A percentile compares a stretch with the other conserved stretches of the same genome.
These are phyloP conservation scores for Lophius americanus DNA, from an alignment of 2,797 vertebrate genomes.

Conservation along the genomic window DNA sequence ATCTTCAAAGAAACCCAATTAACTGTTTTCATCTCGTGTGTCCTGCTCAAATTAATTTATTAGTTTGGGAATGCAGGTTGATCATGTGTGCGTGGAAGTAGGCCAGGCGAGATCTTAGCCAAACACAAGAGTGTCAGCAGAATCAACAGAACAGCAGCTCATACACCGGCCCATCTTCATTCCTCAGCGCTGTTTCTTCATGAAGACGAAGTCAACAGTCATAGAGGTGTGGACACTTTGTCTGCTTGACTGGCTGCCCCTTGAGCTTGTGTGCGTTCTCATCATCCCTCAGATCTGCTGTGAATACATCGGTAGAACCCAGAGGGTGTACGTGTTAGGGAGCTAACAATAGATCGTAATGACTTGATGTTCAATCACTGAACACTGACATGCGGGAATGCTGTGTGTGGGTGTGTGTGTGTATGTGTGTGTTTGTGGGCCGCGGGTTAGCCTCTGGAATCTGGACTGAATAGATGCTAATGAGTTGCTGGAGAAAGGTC, in stretches of 20 bases:
- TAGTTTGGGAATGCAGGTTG: neutral
- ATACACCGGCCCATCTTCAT: slow-evolving; percentile 18
- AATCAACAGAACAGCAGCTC: slow-evolving; percentile 24
- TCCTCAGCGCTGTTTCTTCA: slow-evolving; percentile 40
- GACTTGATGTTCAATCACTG: slow-evolving; percentile 22
- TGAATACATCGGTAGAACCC: slow-evolving; percentile 25
- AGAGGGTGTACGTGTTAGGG: slow-evolving; percentile 1
- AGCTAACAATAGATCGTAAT: slow-evolving; percentile 53
- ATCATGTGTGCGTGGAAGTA: slow-evolving; percentile 2
- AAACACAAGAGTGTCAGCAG: slow-evolving; percentile 26
- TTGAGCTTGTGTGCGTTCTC: slow-evolving; percentile 19
- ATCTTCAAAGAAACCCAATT: too few species aligned
- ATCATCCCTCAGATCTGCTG: slow-evolving; percentile 28
- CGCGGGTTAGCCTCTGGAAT: slow-evolving; percentile 19
- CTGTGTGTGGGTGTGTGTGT: slow-evolving; percentile 5
- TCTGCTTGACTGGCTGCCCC: slow-evolving; percentile 21
- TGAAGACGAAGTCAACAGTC: slow-evolving; percentile 49
- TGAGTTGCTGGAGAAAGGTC: slow-evolving; percentile 23
- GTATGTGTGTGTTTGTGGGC: neutral
- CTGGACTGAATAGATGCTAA: slow-evolving; percentile 40
- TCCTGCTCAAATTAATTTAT: too few species aligned
- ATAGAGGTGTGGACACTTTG: slow-evolving; percentile 40
- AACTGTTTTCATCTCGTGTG: too few species aligned
- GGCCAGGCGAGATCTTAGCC: slow-evolving; percentile 3
- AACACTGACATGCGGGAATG: slow-evolving; percentile 15